These are phyloP conservation scores for Limnephilus lunatus DNA, from an alignment of 2,888 invertebrate genomes.

Conservation along the genomic window DNA sequence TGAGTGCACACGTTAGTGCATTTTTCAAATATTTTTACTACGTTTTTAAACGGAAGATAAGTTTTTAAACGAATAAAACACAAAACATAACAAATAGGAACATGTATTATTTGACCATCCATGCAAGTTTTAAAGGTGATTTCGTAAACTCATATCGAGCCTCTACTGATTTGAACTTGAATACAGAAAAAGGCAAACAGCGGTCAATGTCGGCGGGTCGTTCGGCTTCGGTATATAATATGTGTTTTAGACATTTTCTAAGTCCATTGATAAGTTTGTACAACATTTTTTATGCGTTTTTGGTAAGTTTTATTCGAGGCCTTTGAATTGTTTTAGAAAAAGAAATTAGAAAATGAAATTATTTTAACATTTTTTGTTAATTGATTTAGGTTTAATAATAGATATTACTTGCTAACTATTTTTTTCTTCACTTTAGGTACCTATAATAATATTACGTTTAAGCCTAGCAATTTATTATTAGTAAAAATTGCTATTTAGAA, in stretches of 20 bases:
- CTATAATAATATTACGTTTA: too few relatives aligned
- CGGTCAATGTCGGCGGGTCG: conserved; percentile 44
- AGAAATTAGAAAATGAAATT: too few relatives aligned
- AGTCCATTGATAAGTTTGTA: background rate
- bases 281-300: background rate
- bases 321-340: background rate
- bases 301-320: background rate
- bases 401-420: too few relatives aligned
- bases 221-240: background rate
- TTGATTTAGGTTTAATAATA: too few relatives aligned
- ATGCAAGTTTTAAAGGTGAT: background rate
- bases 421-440: too few relatives aligned
- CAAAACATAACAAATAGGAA: background rate
- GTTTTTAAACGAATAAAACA: background rate
- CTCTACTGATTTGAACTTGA: conserved; percentile 32
- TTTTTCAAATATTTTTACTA: too few relatives aligned
- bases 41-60: too few relatives aligned
- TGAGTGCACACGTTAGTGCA: background rate
- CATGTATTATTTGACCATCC: background rate
- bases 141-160: background rate
- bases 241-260: background rate
- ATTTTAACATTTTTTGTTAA: too few relatives aligned
- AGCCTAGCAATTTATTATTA: too few relatives aligned
- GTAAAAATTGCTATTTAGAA: too few relatives aligned
- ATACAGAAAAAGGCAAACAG: conserved; percentile 2